A percentile compares a stretch with the other conserved stretches of the same genome.
These are phyloP conservation scores for Odontophorus gujanensis DNA, from an alignment of 2,113 vertebrate species.

Conservation along the genomic window DNA sequence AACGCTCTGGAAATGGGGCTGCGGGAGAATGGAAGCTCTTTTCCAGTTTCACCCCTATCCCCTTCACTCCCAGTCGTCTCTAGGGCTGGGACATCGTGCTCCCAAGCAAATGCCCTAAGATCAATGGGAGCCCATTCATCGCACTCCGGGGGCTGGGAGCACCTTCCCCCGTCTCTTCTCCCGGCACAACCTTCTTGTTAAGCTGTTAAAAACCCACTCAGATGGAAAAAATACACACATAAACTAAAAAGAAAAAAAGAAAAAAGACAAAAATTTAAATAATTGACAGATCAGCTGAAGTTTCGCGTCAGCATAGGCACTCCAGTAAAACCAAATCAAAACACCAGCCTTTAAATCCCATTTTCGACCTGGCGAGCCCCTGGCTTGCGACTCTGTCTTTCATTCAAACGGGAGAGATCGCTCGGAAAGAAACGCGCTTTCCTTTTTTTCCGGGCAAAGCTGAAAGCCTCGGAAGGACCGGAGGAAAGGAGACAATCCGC, in stretches of 20 bases:
- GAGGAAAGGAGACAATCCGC: neutral
- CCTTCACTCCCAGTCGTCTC: neutral
- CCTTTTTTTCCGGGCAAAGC: slow-evolving; percentile 2
- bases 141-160: neutral
- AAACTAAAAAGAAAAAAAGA: neutral
- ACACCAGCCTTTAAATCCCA: neutral
- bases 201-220: neutral
- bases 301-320: neutral
- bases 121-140: neutral
- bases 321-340: neutral
- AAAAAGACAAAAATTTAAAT: neutral
- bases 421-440: neutral
- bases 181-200: neutral
- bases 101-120: neutral
- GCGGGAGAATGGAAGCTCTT: neutral
- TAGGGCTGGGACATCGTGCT: neutral
- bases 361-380: neutral
- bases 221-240: neutral
- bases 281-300: neutral
- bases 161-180: neutral
- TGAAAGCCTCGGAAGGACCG: neutral
- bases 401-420: neutral
- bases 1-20: neutral
- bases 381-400: neutral
- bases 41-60: neutral